Percentiles rank a stretch among this genome's conserved stretches.
phyloP scores from a whole-genome alignment of 2,888 invertebrate species.

The Crioceris asparagi region DNA sequence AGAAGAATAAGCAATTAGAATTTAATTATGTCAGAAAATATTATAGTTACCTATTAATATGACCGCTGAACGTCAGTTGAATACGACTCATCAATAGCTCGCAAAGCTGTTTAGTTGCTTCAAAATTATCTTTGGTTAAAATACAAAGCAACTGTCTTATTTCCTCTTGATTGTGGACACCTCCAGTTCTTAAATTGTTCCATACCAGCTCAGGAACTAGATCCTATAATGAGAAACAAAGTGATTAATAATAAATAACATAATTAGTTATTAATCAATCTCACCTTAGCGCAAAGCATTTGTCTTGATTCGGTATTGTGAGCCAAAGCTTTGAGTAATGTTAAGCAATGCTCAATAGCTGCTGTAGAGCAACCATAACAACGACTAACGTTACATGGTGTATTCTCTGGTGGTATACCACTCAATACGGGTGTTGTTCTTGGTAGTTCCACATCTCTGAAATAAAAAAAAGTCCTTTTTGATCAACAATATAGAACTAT shows the following conservation, averaged over 20 bases:
- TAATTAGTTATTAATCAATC: no score
- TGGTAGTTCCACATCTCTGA: slow-evolving; percentile 42
- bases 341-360: slow-evolving; percentile 88
- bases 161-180: slow-evolving; percentile 71
- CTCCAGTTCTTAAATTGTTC: slow-evolving; percentile 80
- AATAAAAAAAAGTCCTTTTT: slow-evolving; percentile 1
- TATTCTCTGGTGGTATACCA: slow-evolving; percentile 11
- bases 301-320: slow-evolving; percentile 65
- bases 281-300: slow-evolving; percentile 66
- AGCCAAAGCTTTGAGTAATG: slow-evolving; percentile 79
- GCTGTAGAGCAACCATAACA: slow-evolving; percentile 86
- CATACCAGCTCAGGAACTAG: slow-evolving; percentile 77
- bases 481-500: no score
- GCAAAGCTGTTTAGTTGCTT: slow-evolving; percentile 76
- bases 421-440: slow-evolving; percentile 37
- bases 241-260: no score
- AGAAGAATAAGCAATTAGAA: background rate
- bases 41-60: slow-evolving; percentile 51
- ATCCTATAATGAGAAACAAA: no score
- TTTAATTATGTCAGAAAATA: slow-evolving; percentile 20
- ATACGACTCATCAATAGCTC: slow-evolving; percentile 72
- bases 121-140: slow-evolving; percentile 75
- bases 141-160: slow-evolving; percentile 81
- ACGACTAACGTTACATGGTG: slow-evolving; percentile 43
- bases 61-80: slow-evolving; percentile 62